These are phyloP conservation scores for Cydia strobilella DNA, from an alignment of 1,140 invertebrate genomes.

Conservation along the genomic window DNA sequence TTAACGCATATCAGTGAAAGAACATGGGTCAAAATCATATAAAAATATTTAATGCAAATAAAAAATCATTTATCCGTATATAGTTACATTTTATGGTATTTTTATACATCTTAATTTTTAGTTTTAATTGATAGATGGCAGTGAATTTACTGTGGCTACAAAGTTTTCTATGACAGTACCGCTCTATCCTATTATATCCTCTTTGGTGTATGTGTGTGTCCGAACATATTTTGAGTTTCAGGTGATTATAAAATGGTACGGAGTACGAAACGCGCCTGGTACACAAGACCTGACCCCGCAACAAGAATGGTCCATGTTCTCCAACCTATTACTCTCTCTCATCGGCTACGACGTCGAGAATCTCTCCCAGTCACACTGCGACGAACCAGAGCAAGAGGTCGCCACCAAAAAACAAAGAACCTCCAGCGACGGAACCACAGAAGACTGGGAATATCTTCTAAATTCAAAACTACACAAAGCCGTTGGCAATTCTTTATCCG, in stretches of 20 bases:
- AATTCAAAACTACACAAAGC: conserved; percentile 81
- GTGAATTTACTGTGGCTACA: too few species aligned
- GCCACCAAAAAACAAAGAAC: conserved; percentile 82
- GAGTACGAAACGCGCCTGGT: conserved; percentile 91
- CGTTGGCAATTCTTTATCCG: conserved; percentile 55
- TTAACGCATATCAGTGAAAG: too few species aligned
- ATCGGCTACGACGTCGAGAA: conserved; percentile 87
- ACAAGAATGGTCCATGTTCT: conserved; percentile 92
- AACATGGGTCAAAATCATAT: too few species aligned
- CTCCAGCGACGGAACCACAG: conserved; percentile 82
- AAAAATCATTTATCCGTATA: too few species aligned
- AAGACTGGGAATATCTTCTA: conserved; percentile 90
- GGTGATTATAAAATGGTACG: conserved; percentile 92
- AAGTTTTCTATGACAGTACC: too few species aligned
- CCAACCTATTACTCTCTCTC: conserved; percentile 82
- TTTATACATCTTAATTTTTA: too few species aligned
- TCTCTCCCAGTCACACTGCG: conserved; percentile 79
- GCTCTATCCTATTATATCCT: too few species aligned
- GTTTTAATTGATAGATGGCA: too few species aligned
- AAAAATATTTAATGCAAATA: too few species aligned
- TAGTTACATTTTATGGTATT: too few species aligned
- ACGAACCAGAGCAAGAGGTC: conserved; percentile 74
- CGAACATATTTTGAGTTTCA: conserved; percentile 39
- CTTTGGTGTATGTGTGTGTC: too few species aligned
- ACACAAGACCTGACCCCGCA: conserved; percentile 87